A percentile compares a stretch with the other conserved stretches of the same genome.
Evolutionary conservation across 2,888 invertebrate genomes (phyloP).

Genomic region (Trimorus sp.): DNA sequence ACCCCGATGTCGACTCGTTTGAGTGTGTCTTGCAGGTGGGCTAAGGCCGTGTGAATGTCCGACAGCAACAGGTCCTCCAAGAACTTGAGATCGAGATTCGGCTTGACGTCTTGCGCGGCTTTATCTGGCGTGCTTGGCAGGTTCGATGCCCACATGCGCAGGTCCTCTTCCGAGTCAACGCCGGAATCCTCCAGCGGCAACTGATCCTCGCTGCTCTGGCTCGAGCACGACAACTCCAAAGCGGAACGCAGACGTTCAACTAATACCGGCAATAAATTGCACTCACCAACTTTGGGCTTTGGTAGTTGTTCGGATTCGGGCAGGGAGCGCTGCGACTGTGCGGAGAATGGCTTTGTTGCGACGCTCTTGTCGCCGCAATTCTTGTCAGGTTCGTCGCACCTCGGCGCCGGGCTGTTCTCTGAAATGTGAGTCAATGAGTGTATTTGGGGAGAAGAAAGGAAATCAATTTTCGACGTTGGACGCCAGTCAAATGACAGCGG

Average conservation of each 20-base stretch:
- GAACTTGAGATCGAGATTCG: slow-evolving; percentile 80
- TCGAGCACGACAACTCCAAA: slow-evolving; percentile 76
- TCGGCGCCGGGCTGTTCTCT: slow-evolving; percentile 65
- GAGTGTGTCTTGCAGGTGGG: slow-evolving; percentile 88
- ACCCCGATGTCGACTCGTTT: slow-evolving; percentile 82
- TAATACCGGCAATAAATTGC: slow-evolving; percentile 81
- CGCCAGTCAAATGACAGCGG: no score
- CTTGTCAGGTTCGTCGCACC: slow-evolving; percentile 66
- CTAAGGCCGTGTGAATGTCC: slow-evolving; percentile 90
- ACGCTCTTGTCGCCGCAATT: slow-evolving; percentile 46
- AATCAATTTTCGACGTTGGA: no score
- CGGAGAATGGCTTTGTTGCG: slow-evolving; percentile 49
- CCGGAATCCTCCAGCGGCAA: slow-evolving; percentile 76
- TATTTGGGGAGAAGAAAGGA: slow-evolving; percentile 39
- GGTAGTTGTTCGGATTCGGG: slow-evolving; percentile 61
- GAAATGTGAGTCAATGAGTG: slow-evolving; percentile 61
- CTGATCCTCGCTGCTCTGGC: slow-evolving; percentile 69
- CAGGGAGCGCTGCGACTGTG: slow-evolving; percentile 48
- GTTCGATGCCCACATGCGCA: slow-evolving; percentile 83
- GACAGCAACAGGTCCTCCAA: slow-evolving; percentile 86
- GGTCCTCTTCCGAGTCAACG: slow-evolving; percentile 86
- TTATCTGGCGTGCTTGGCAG: slow-evolving; percentile 83
- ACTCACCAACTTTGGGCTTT: slow-evolving; percentile 77
- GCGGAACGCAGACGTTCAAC: slow-evolving; percentile 81
- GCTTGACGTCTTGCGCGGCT: slow-evolving; percentile 75